A percentile compares a stretch with the other conserved stretches of the same genome.
phyloP scores from a whole-genome alignment of 1,140 invertebrate species.

The Wiebesia pumilae region DNA sequence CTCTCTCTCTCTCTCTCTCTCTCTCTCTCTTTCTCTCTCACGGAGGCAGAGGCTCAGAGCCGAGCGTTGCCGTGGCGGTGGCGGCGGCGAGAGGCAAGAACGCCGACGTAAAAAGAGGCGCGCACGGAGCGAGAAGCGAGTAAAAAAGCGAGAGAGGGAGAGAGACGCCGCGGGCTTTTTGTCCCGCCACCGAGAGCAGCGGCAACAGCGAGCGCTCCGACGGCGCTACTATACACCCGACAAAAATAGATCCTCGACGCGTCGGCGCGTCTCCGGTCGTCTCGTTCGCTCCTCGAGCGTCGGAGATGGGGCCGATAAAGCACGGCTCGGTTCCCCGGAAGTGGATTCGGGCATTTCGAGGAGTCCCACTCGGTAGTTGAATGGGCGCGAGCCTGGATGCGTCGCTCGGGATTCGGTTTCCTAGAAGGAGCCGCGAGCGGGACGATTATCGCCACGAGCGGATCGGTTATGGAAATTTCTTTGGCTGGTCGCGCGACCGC shows the following conservation, averaged over 20 bases:
- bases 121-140: conserved; percentile 32
- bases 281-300: conserved; percentile 29
- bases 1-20: conserved; percentile 48
- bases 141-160: conserved; percentile 45
- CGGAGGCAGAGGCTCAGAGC: background rate
- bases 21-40: conserved; percentile 38
- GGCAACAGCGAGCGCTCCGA: conserved; percentile 33
- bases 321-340: too few relatives aligned
- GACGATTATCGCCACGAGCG: conserved; percentile 49
- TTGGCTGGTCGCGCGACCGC: too few relatives aligned
- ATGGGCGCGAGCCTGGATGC: too few relatives aligned
- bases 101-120: conserved; percentile 58
- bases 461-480: conserved; percentile 53
- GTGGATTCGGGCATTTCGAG: too few relatives aligned
- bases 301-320: background rate
- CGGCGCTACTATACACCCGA: conserved; percentile 58
- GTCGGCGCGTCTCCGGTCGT: conserved; percentile 18
- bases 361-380: too few relatives aligned
- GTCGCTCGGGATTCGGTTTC: too few relatives aligned
- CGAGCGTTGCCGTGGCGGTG: conserved; percentile 24
- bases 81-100: conserved; percentile 40
- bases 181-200: conserved; percentile 62
- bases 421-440: too few relatives aligned
- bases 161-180: conserved; percentile 69
- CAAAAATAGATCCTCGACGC: conserved; percentile 65